Evolutionary conservation across 2,888 invertebrate genomes (phyloP).

Genomic region (Noctua pronuba): DNA sequence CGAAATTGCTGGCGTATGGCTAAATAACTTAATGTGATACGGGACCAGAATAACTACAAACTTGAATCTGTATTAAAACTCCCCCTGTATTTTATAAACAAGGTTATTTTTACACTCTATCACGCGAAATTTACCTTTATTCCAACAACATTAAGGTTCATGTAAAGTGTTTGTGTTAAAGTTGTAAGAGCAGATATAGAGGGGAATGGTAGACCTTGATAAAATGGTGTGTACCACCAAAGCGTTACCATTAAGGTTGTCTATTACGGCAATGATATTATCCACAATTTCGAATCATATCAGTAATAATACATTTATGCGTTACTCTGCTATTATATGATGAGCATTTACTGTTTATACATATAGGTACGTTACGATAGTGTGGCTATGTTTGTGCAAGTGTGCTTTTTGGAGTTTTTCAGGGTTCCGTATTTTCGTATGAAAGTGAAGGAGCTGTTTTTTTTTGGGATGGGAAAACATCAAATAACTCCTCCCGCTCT

Average conservation of each 20-base stretch:
- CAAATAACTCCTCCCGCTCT: too few species aligned
- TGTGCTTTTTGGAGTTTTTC: constrained; percentile 8
- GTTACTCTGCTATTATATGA: constrained; percentile 69
- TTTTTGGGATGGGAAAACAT: too few species aligned
- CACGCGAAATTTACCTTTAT: constrained; percentile 36
- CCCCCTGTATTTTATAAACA: constrained; percentile 64
- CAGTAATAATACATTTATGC: constrained; percentile 80
- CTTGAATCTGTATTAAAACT: constrained; percentile 70
- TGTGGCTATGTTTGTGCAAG: constrained; percentile 12
- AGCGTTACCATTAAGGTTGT: constrained; percentile 80
- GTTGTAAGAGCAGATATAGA: constrained; percentile 63
- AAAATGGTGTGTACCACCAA: constrained; percentile 75
- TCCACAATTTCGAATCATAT: constrained; percentile 81
- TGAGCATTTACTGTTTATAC: constrained; percentile 65
- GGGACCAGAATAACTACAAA: constrained; percentile 69
- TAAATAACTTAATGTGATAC: constrained; percentile 85
- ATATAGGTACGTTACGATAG: background rate
- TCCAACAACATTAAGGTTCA: background rate
- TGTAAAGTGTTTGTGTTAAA: constrained; percentile 18
- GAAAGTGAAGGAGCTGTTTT: background rate
- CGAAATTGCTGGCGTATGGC: constrained; percentile 81
- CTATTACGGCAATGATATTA: constrained; percentile 86
- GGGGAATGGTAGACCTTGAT: constrained; percentile 69
- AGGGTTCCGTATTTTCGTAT: constrained; percentile 46
- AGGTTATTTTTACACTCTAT: constrained; percentile 19